phyloP scores from a whole-genome alignment of 2,888 invertebrate genomes.

The Pyrocoelia pectoralis region DNA sequence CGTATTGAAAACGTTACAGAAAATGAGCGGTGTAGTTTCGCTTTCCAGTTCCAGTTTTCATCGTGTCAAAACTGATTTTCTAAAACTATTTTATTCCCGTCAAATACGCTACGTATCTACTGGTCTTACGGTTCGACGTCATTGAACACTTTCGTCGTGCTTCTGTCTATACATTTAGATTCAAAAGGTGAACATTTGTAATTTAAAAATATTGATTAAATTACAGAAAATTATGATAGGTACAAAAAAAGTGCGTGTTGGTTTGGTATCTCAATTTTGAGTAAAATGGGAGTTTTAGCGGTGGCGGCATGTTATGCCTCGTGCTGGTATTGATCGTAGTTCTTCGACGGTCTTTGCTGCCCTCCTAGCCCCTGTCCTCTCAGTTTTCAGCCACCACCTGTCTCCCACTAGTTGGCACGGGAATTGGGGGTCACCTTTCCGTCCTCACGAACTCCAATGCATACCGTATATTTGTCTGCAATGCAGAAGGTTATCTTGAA shows the following conservation, averaged over 20 bases:
- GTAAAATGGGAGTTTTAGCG: conserved; percentile 21
- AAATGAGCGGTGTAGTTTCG: too few relatives aligned
- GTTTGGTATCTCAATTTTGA: conserved; percentile 24
- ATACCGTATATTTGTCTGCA: conserved; percentile 36
- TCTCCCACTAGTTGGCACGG: conserved; percentile 52
- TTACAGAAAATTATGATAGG: neutral
- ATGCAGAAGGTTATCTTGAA: conserved; percentile 26
- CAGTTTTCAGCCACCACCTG: conserved; percentile 48
- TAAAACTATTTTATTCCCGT: too few relatives aligned
- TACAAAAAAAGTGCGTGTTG: conserved; percentile 24
- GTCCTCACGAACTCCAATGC: conserved; percentile 29
- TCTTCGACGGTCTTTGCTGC: conserved; percentile 41
- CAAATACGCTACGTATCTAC: too few relatives aligned
- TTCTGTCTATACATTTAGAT: too few relatives aligned
- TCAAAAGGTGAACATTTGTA: too few relatives aligned
- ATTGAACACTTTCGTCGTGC: too few relatives aligned
- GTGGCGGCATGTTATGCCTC: conserved; percentile 25
- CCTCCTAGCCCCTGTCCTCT: conserved; percentile 52
- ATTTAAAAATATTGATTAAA: too few relatives aligned
- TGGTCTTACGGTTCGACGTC: too few relatives aligned
- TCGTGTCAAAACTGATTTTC: too few relatives aligned
- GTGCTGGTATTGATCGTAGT: conserved; percentile 40
- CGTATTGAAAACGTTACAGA: too few relatives aligned
- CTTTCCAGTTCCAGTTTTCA: too few relatives aligned
- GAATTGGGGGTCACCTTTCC: conserved; percentile 51